Evolutionary conservation across 2,113 vertebrate genomes (phyloP), one percentile per base, ranked within the genome.

Genomic region (Halichoerus grypus): DNA sequence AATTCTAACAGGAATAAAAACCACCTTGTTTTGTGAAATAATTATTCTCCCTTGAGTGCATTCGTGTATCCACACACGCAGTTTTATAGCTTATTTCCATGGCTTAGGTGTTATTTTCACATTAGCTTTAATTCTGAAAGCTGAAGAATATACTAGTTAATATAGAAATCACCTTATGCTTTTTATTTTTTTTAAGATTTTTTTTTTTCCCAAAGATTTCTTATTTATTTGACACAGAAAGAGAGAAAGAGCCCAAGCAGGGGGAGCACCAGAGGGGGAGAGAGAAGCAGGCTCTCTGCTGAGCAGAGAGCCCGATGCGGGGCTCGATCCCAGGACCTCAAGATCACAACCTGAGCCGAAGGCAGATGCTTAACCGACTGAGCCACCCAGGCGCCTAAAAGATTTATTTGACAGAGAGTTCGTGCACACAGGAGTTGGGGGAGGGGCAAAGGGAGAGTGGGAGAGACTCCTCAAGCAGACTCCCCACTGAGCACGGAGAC

Each of bases 41-140:
- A 74, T 74, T 49, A 42, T 11, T 61, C 1, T 21, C 5, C 74
- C 6, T 63, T 26, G 10, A 55, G 18, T 7, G 5, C 31, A 26
- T 61, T 16, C 21, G 2, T 51, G 3, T n/a, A 16, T 31, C 4
- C 5, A 19, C 6, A n/a, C 55, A 81, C 1, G 1, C 5, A 46
- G 51, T 46, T 33, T 13, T 14, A 33, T 69, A 72, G 12, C 55
- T 28, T 72, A 7, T n/a, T 46, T 36, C 31, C 67, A 10, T 1
- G 59, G 11, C 39, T 8, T 26, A 42, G 13, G 57, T 4, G 8
- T n/a, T 77, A 22, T 5, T 22, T 6, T 12, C 59, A 9, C 59
- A 88, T 36, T 69, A 76, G 21, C 21, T 88, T 49, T 51, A 67
- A 82, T 26, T 51, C 61, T 49, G 5, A 39, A 7, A n/a, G 21